These are phyloP conservation scores for Turritopsis rubra DNA, from an alignment of 30 jellyfish, hydroid and myxozoan genomes.

Conservation along the genomic window DNA sequence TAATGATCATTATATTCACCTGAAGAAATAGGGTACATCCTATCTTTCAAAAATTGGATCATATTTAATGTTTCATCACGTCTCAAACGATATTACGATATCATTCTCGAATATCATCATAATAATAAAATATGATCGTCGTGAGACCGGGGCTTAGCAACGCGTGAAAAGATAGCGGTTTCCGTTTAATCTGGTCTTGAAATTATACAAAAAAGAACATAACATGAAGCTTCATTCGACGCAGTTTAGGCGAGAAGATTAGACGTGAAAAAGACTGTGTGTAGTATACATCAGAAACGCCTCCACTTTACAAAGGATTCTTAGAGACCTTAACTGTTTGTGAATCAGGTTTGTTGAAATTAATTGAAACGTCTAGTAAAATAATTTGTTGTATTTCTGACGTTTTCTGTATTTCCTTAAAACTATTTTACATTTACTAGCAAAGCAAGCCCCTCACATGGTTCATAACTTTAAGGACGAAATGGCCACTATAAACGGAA, in stretches of 20 bases:
- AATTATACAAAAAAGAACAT: background rate
- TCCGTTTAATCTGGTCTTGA: background rate
- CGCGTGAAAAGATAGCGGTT: background rate
- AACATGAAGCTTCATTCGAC: background rate
- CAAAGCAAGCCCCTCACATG: constrained; percentile 2
- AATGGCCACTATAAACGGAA: constrained; percentile 1
- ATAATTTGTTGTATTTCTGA: background rate
- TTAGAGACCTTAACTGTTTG: no score
- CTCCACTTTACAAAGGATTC: no score
- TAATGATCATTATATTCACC: no score
- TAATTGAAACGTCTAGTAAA: background rate
- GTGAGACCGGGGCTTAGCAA: no score
- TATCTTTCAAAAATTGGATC: no score
- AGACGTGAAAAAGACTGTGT: background rate
- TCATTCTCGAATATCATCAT: no score
- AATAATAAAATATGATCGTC: background rate
- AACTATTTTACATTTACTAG: no score
- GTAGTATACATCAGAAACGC: background rate
- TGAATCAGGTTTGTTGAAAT: background rate
- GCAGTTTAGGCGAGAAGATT: background rate
- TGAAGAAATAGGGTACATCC: no score
- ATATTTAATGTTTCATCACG: no score
- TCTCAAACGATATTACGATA: no score
- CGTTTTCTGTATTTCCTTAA: background rate
- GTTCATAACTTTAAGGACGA: background rate